These are phyloP conservation scores for Myotis planiceps DNA, from an alignment of 2,797 vertebrate species.

Conservation along the genomic window DNA sequence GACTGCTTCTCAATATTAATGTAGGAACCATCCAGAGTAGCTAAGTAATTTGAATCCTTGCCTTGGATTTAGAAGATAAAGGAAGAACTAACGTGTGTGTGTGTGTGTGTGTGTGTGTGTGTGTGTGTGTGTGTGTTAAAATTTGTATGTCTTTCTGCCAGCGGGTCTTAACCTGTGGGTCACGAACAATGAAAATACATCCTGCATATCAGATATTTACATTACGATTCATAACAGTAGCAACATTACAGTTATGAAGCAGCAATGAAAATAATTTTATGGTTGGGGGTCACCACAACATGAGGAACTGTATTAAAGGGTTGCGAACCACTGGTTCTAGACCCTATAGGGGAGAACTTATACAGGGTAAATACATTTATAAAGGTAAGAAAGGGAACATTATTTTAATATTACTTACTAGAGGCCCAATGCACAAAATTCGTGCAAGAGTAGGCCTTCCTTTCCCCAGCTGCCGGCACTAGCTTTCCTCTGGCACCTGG, in stretches of 20 bases:
- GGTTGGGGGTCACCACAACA: too few species aligned
- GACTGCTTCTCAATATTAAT: neutral
- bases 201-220: too few species aligned
- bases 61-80: neutral
- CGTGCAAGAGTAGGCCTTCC: too few species aligned
- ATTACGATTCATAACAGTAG: too few species aligned
- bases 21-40: neutral
- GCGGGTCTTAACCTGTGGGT: too few species aligned
- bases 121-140: neutral
- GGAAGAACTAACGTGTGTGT: neutral
- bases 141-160: neutral
- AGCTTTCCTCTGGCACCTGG: too few species aligned
- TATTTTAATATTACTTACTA: neutral
- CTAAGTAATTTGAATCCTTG: neutral
- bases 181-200: too few species aligned
- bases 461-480: too few species aligned
- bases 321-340: neutral
- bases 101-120: neutral
- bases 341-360: neutral
- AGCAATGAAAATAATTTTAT: too few species aligned
- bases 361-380: neutral
- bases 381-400: neutral
- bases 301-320: too few species aligned
- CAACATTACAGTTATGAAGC: too few species aligned
- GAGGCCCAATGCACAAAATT: too few species aligned